Evolutionary conservation across 2,113 vertebrate genomes (phyloP).

Genomic region (Thymallus thymallus): DNA sequence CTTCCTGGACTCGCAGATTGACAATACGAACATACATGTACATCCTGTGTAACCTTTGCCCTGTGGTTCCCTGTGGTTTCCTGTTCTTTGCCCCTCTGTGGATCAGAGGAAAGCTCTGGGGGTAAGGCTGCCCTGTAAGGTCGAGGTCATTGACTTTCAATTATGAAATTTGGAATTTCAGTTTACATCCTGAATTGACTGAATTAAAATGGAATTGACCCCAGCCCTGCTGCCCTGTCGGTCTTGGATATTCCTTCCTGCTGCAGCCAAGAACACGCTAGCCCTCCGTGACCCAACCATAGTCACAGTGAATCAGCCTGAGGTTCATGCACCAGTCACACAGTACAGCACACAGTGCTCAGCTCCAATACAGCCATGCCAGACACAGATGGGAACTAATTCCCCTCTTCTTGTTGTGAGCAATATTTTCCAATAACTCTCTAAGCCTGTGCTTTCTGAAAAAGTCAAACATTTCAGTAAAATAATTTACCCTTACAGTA

Average conservation of each 20-base stretch:
- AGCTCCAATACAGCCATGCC: constrained; percentile 5
- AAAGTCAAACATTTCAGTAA: constrained; percentile 26
- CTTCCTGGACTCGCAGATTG: too few species aligned
- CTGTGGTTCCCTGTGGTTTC: too few species aligned
- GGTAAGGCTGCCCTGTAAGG: too few species aligned
- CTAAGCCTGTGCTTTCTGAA: background rate
- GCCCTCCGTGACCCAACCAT: background rate
- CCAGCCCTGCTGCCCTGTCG: background rate
- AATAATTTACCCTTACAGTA: background rate
- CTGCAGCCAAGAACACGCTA: constrained; percentile 5
- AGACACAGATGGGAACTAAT: constrained; percentile 13
- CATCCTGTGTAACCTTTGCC: too few species aligned
- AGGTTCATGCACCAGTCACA: constrained; percentile 6
- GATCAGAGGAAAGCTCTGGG: too few species aligned
- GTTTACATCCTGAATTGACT: too few species aligned
- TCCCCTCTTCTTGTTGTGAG: constrained; percentile 21
- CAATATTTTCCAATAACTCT: constrained; percentile 16
- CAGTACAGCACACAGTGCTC: constrained; percentile 1
- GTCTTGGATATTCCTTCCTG: background rate
- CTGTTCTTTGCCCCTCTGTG: too few species aligned
- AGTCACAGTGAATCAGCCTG: constrained; percentile 9
- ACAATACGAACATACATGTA: too few species aligned
- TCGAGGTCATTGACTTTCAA: too few species aligned
- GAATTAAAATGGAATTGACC: too few species aligned
- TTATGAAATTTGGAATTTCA: too few species aligned